phyloP scores from a whole-genome alignment of 2,888 invertebrate species.

The Oscheius sp. region DNA sequence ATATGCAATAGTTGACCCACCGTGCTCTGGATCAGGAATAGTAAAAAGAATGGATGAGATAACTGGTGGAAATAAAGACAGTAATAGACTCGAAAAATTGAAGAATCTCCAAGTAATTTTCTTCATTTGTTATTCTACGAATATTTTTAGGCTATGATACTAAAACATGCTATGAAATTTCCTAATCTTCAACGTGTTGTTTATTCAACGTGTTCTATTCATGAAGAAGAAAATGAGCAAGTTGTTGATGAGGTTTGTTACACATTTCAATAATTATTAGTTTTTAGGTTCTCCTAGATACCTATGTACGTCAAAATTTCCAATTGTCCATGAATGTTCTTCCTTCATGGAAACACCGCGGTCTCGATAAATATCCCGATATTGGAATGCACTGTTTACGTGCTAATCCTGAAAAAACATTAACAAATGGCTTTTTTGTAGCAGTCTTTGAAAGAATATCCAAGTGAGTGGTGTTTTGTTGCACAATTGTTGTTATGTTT shows the following conservation, averaged over 20 bases:
- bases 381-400: constrained; percentile 81
- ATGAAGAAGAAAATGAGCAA: constrained; percentile 90
- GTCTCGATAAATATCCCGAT: constrained; percentile 60
- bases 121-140: neutral
- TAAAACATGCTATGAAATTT: constrained; percentile 87
- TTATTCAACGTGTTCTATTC: constrained; percentile 94
- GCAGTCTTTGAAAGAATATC: constrained; percentile 81
- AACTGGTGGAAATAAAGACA: constrained; percentile 56
- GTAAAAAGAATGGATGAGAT: constrained; percentile 63
- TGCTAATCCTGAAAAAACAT: constrained; percentile 79
- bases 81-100: constrained; percentile 62
- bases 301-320: constrained; percentile 54
- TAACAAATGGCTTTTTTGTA: constrained; percentile 92
- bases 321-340: constrained; percentile 65
- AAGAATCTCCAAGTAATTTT: constrained; percentile 68
- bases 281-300: constrained; percentile 50
- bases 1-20: constrained; percentile 94
- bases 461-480: neutral
- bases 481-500: neutral
- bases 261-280: neutral
- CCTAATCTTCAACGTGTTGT: constrained; percentile 87
- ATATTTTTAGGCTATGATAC: constrained; percentile 81
- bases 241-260: constrained; percentile 83
- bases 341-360: constrained; percentile 77
- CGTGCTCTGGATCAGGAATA: constrained; percentile 92